Conservation (phyloP, 2,888 invertebrate species). For the Uropetala carovei region DNA sequence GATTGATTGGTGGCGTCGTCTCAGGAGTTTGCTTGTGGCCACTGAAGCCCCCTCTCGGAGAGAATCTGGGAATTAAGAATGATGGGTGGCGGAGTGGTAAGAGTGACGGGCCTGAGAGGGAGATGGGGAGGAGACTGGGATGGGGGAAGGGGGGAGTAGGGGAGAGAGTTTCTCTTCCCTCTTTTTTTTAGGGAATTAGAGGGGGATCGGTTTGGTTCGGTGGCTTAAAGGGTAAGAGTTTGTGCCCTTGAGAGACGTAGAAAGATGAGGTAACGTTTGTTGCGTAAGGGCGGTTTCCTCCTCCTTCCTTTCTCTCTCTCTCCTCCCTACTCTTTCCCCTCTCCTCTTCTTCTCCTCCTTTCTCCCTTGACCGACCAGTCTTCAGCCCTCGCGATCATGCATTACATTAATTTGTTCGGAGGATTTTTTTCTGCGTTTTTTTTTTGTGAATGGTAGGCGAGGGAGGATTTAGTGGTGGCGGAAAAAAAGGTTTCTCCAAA, state of each 20-base stretch:
- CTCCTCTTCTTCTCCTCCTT: neutral
- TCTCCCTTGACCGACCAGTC: neutral
- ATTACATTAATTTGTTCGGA: constrained; percentile 55
- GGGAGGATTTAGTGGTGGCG: neutral
- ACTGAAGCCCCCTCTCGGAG: constrained; percentile 12
- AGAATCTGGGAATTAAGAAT: constrained; percentile 55
- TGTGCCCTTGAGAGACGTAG: constrained; percentile 8
- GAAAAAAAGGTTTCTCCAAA: neutral
- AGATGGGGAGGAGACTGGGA: neutral
- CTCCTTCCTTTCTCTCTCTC: neutral
- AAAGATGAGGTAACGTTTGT: constrained; percentile 49
- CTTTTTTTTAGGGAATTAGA: neutral
- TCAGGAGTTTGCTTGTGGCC: constrained; percentile 61
- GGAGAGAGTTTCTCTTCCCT: too few relatives aligned
- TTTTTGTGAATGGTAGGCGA: neutral
- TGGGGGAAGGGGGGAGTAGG: neutral
- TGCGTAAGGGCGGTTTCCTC: neutral
- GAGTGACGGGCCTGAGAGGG: neutral
- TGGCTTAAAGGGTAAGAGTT: constrained; percentile 7
- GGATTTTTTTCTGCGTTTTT: neutral
- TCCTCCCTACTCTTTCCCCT: neutral
- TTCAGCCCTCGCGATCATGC: constrained; percentile 17
- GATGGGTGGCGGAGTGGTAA: constrained; percentile 18
- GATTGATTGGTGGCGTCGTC: constrained; percentile 60
- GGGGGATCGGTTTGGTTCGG: neutral